phyloP scores from a whole-genome alignment of 37 sponge, comb jelly and placozoan species.

The Hexactinellida sp. region DNA sequence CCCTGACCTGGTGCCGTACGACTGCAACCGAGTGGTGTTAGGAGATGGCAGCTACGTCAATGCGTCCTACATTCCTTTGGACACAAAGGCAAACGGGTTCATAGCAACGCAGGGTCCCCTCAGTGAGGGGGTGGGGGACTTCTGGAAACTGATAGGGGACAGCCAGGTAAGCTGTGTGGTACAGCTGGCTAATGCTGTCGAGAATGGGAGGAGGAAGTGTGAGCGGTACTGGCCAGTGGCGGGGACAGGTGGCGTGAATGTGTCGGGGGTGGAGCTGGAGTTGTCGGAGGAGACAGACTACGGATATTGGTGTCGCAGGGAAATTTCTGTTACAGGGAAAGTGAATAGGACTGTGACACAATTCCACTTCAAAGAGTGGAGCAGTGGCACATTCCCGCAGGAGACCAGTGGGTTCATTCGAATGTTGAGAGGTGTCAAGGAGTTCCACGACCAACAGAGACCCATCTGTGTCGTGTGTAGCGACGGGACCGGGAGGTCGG shows the following conservation, averaged over 20 bases:
- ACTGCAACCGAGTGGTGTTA: neutral
- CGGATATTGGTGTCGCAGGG: neutral
- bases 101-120: slow-evolving; percentile 21
- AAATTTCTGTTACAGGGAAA: neutral
- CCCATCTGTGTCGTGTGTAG: neutral
- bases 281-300: neutral
- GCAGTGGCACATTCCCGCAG: neutral
- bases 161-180: neutral
- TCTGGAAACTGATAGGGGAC: neutral
- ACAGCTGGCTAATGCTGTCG: neutral
- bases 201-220: neutral
- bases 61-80: neutral
- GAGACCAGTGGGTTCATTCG: neutral
- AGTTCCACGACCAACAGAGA: neutral
- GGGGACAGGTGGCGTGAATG: neutral
- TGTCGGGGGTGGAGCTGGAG: neutral
- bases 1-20: neutral
- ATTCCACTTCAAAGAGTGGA: neutral
- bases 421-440: neutral
- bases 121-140: neutral
- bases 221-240: neutral
- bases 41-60: neutral
- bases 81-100: neutral
- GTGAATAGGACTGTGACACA: neutral
- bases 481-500: neutral